A percentile compares a stretch with the other conserved stretches of the same genome.
phyloP scores from a whole-genome alignment of 2,888 invertebrate species.

The Cartodere bifasciata region DNA sequence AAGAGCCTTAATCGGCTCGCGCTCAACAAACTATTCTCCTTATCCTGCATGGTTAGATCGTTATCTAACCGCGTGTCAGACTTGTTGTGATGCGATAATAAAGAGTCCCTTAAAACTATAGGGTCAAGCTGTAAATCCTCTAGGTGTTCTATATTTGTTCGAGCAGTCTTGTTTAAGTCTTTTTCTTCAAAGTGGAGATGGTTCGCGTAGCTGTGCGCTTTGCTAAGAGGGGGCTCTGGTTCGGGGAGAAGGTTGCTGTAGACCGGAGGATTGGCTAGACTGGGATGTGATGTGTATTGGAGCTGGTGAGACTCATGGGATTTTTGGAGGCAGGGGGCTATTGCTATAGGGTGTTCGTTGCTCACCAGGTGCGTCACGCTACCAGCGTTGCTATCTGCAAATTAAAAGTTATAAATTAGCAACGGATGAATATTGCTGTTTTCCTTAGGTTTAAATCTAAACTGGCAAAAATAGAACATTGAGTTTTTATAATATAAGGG shows the following conservation, averaged over 20 bases:
- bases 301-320: conserved; percentile 22
- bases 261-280: conserved; percentile 29
- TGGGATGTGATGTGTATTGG: conserved; percentile 35
- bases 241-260: conserved; percentile 31
- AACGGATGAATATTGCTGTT: no score
- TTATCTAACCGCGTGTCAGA: conserved; percentile 27
- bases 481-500: no score
- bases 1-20: conserved; percentile 65
- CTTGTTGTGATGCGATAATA: conserved; percentile 23
- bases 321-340: conserved; percentile 26
- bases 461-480: no score
- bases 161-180: conserved; percentile 10
- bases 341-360: conserved; percentile 49
- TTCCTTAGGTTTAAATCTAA: no score
- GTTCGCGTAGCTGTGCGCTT: conserved; percentile 29
- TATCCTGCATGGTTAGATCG: conserved; percentile 32
- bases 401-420: no score
- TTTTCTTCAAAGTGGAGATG: conserved; percentile 22
- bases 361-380: conserved; percentile 52
- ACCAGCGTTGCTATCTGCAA: conserved; percentile 51
- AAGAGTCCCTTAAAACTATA: conserved; percentile 31
- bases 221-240: conserved; percentile 20
- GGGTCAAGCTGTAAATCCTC: conserved; percentile 45
- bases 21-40: conserved; percentile 41
- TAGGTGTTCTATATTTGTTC: conserved; percentile 25